Percentiles rank a stretch among this genome's conserved stretches.
These are phyloP conservation scores for Pygocentrus nattereri DNA, from an alignment of 2,797 vertebrate species.

Conservation along the genomic window DNA sequence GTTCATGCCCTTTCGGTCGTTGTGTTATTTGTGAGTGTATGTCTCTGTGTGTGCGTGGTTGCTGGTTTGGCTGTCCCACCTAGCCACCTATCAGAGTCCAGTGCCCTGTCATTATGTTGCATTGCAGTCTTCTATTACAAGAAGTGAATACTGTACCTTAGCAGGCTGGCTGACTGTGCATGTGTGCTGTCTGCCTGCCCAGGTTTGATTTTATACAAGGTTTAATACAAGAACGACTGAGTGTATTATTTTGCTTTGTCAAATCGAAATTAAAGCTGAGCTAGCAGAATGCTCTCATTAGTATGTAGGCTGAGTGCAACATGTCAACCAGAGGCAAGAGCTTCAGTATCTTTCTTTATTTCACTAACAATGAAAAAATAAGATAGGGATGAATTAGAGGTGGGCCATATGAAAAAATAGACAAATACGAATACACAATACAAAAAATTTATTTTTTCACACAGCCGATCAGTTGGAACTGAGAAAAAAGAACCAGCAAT, in stretches of 20 bases:
- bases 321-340: not conserved
- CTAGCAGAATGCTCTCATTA: not conserved
- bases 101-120: conserved; percentile 47
- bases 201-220: not conserved
- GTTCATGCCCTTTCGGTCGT: not conserved
- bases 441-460: too few species aligned
- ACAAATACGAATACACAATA: too few species aligned
- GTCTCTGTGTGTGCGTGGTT: not conserved
- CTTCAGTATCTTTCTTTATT: not conserved
- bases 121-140: conserved; percentile 51
- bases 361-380: not conserved
- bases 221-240: not conserved
- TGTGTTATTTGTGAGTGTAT: not conserved
- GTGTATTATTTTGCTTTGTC: not conserved
- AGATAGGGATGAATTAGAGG: too few species aligned
- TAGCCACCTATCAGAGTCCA: not conserved
- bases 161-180: not conserved
- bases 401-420: too few species aligned
- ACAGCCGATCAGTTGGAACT: too few species aligned
- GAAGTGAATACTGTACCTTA: conserved; percentile 27
- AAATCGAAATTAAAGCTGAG: not conserved
- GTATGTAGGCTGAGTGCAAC: too few species aligned
- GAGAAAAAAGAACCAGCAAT: too few species aligned
- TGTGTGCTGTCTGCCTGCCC: not conserved
- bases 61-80: conserved; percentile 1